Evolutionary conservation across 2,888 invertebrate species (phyloP), one percentile per base, ranked within the genome.

Genomic region (Aproaerema taeniolella): DNA sequence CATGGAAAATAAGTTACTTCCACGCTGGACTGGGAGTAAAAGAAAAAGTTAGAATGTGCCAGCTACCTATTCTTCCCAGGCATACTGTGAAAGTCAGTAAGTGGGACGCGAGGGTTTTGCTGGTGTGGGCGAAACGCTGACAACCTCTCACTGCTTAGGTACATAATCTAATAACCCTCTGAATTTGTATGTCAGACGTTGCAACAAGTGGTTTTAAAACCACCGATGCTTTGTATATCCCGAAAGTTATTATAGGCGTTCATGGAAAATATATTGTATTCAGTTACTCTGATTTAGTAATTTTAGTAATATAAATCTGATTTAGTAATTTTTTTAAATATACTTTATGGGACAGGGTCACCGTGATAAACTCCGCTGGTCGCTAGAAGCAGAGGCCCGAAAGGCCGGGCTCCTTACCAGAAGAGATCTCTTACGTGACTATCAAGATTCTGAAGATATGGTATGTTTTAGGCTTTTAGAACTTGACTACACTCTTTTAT

Each of bases 331-430:
- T 8, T 8, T 8, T 20, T 8, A 20, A 6, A 8, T 20, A 6
- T 4, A 8, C 8, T 20, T 20, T 20, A 6, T 20, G 4, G 4
- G 2, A 26, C 6, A 26, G 26, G 3, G 8, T 26, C 26, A n/a
- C 3, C 26, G 26, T 9, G 26, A 26, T 26, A 26, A 26, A n/a
- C 6, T 26, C 3, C 26, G 26, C 5, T 26, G 26, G 26, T 5
- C 26, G n/a, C n/a, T 26, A 26, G 26, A 26, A n/a, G 26, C 8
- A 2, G 83, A 86, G 45, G 63, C 72, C 51, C 35, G 72, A 29
- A 85, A 75, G 47, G 83, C 85, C 1, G 86, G 86, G 1, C 53
- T 87, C 25, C 68, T 87, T 1, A 81, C 81, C 0, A 69, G 76
- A 41, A 83, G 75, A 41, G 79, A 82, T 49, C 54, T 87, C 40